Base-by-base conservation (phyloP, 2,797 vertebrate genomes). In the Tinamus major region DNA sequence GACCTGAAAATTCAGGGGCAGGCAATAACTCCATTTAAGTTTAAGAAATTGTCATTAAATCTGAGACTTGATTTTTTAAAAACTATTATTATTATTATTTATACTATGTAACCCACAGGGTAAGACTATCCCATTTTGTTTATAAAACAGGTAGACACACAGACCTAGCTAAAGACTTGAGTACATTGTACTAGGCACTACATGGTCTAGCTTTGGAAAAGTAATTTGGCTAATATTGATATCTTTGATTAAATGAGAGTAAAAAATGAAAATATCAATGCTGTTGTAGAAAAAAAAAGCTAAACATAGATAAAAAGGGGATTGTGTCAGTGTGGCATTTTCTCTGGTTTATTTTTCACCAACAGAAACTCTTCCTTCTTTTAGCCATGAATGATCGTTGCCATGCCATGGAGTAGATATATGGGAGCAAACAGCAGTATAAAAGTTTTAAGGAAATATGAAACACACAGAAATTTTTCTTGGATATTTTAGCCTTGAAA, bases 111-210 rank as follows among this genome's bases (percentile, higher is more conserved):
- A 29, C 29, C 53, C 53, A 27, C 6, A 49, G 35, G 18, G 35
- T 19, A 31, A 85, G 35, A 20, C 2, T 33, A 17, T 55, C 2
- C 1, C 7, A 10, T 44, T 1, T 33, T 74, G 2, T 3, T 26
- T 68, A 55, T 59, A 8, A 65, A 64, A 14, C 0, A 26, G 37
- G 65, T 71, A 58, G 26, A 42, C 11, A 9, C 79, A 55, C 3
- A 80, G 41, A 80, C 18, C 7, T 20, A 77, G 31, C 4, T 10
- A 59, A 56, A 27, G 35, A 4, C 12, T 77, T 69, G 72, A n/a
- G 10, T 44, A 11, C 7, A 7, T 27, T 83, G 9, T 31, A 35
- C 29, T 63, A 51, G 8, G n/a, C 23, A 49, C n/a, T 48, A n/a
- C 48, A 49, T 9, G 39, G 35, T 72, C 6, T 7, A 4, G 4